A percentile compares a stretch with the other conserved stretches of the same genome.
These are phyloP conservation scores for Acinonyx jubatus DNA, from an alignment of 2,113 vertebrate genomes.

Conservation along the genomic window DNA sequence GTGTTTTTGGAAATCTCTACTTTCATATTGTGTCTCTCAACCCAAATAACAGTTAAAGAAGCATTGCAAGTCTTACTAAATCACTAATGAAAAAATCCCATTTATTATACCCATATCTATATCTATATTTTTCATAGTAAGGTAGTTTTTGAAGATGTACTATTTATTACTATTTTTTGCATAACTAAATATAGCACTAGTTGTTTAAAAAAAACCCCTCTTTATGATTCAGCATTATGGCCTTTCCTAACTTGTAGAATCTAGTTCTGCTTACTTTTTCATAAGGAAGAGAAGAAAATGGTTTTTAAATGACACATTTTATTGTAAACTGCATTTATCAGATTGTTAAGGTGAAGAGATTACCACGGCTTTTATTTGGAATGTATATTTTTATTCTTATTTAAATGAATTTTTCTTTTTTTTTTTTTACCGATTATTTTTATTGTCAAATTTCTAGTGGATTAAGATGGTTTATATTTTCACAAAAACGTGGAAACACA, in stretches of 20 bases:
- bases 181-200: background rate
- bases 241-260: background rate
- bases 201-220: background rate
- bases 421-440: background rate
- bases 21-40: background rate
- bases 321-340: background rate
- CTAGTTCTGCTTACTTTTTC: background rate
- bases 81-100: background rate
- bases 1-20: background rate
- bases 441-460: background rate
- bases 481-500: background rate
- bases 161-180: constrained; percentile 36
- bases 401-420: background rate
- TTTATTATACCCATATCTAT: background rate
- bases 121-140: background rate
- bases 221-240: background rate
- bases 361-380: background rate
- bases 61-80: background rate
- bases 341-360: background rate
- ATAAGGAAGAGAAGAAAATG: background rate
- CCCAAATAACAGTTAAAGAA: background rate
- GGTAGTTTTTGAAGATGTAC: background rate
- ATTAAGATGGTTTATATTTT: background rate
- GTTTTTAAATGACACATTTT: background rate
- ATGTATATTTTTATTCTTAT: constrained; percentile 7